These are phyloP conservation scores for Zaprionus camerounensis DNA, from an alignment of 1,140 invertebrate genomes.

Conservation along the genomic window DNA sequence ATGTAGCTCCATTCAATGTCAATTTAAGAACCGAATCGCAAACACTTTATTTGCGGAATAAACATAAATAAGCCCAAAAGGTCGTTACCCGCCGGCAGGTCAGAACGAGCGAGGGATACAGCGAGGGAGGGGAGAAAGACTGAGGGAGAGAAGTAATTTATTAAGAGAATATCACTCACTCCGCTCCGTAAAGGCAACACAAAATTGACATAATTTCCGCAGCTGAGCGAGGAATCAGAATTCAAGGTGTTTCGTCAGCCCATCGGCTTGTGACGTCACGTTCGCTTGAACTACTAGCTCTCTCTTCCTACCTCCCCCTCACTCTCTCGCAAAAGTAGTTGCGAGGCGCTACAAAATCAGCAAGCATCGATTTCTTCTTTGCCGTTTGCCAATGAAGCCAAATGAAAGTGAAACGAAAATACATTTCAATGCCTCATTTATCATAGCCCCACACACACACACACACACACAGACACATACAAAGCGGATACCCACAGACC, in stretches of 20 bases:
- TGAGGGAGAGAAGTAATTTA: slow-evolving; percentile 3
- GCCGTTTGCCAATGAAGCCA: slow-evolving; percentile 34
- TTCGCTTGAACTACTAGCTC: background rate
- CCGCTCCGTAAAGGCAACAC: background rate
- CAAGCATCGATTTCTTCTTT: slow-evolving; percentile 60
- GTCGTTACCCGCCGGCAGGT: background rate
- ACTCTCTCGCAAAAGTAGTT: background rate
- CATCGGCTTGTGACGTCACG: slow-evolving; percentile 3
- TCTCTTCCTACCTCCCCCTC: background rate
- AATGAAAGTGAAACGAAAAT: slow-evolving; percentile 72
- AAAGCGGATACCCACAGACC: background rate
- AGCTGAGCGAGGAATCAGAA: slow-evolving; percentile 5
- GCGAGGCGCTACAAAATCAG: slow-evolving; percentile 6
- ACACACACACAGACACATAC: background rate
- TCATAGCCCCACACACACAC: slow-evolving; percentile 47
- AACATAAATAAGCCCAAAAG: slow-evolving; percentile 8
- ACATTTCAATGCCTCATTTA: slow-evolving; percentile 71
- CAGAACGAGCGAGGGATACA: background rate
- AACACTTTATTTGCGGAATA: slow-evolving; percentile 8
- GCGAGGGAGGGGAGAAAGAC: background rate
- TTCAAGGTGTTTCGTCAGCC: slow-evolving; percentile 2
- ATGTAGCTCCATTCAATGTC: slow-evolving; percentile 7
- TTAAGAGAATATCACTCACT: slow-evolving; percentile 7
- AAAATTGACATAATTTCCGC: slow-evolving; percentile 10
- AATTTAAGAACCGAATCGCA: slow-evolving; percentile 7